phyloP scores from a whole-genome alignment of 2,797 vertebrate species.

The Enteromius trimaculatus region DNA sequence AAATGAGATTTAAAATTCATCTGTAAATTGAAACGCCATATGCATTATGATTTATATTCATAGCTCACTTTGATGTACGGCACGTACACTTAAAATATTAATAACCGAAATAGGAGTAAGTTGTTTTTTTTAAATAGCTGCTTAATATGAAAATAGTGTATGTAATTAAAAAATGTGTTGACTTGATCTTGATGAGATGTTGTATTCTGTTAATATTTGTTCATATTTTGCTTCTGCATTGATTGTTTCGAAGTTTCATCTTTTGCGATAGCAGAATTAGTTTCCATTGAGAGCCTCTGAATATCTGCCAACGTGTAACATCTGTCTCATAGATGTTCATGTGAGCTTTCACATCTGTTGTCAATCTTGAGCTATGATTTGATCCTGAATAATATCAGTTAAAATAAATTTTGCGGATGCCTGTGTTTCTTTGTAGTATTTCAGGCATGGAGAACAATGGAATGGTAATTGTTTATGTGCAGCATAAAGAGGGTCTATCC shows the following conservation, averaged over 20 bases:
- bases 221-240: background rate
- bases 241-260: background rate
- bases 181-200: background rate
- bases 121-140: background rate
- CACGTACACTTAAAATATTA: background rate
- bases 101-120: background rate
- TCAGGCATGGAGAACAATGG: conserved; percentile 7
- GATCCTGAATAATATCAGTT: conserved; percentile 16
- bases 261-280: background rate
- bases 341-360: conserved; percentile 7
- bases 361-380: conserved; percentile 7
- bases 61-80: background rate
- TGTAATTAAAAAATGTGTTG: background rate
- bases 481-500: conserved; percentile 31
- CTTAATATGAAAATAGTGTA: background rate
- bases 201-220: background rate
- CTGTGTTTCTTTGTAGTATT: conserved; percentile 14
- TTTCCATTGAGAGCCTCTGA: conserved; percentile 22
- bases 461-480: conserved; percentile 27
- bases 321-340: conserved; percentile 28
- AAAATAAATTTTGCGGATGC: background rate
- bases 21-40: background rate
- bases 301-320: conserved; percentile 43
- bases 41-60: background rate
- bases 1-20: background rate